phyloP scores from a whole-genome alignment of 2,113 vertebrate genomes.

The Baryphthengus martii region DNA sequence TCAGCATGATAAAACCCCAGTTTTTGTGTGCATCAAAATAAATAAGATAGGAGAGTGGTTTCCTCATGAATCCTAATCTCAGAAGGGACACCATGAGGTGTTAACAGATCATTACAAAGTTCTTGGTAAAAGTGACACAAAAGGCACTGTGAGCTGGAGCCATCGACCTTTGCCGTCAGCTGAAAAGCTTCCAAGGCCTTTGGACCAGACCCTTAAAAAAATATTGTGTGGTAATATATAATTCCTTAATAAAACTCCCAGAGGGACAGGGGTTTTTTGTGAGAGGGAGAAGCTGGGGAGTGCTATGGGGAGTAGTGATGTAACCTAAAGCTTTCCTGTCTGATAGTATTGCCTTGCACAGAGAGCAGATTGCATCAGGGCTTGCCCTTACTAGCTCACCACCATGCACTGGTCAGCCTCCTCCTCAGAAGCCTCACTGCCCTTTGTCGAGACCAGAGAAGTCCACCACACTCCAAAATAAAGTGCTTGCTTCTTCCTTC shows the following conservation, averaged over 20 bases:
- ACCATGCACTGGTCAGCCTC: accelerated
- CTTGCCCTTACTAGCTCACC: not conserved
- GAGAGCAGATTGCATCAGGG: not conserved
- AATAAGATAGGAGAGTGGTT: not conserved
- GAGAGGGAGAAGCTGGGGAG: not conserved
- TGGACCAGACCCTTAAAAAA: not conserved
- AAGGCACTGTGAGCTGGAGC: not conserved
- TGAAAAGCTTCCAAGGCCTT: not conserved
- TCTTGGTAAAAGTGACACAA: not conserved
- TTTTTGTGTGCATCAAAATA: not conserved
- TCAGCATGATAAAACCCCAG: not conserved
- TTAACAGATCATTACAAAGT: not conserved
- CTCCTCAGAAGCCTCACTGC: not conserved
- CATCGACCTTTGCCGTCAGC: not conserved
- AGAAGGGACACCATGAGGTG: not conserved
- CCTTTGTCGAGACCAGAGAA: not conserved
- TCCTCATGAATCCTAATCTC: not conserved
- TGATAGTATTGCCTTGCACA: not conserved
- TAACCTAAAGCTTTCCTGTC: not conserved
- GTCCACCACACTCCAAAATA: not conserved
- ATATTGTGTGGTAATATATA: not conserved
- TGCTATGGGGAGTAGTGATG: not conserved
- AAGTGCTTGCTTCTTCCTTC: not conserved
- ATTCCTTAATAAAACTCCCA: not conserved
- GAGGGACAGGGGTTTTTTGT: not conserved